Evolutionary conservation across 1,140 invertebrate genomes (phyloP), one percentile per base, ranked within the genome.

Genomic region (Calephelis virginiensis): DNA sequence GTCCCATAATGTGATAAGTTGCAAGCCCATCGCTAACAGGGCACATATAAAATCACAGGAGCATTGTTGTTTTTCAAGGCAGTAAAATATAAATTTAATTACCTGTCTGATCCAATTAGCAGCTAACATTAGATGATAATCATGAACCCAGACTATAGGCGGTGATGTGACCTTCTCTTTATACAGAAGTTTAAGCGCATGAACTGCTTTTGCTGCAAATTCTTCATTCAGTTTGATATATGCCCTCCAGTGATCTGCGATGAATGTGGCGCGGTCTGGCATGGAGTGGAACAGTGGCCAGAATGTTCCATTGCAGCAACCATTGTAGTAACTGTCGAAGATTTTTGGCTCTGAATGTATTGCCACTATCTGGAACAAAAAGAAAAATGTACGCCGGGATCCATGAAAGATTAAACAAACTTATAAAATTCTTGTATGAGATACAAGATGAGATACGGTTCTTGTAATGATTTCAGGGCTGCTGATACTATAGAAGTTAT

Each of bases 281-380:
- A 97, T 97, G 1, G 96, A 97, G 80, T 98, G 97, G 78, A 97
- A 97, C 4, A 98, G 89, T 0, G 97, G 97, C 97, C 97, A 98
- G 79, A 98, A 97, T 0, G 96, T 97, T 6, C 95, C 96, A 82
- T 98, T 98, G 82, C 97, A 98, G 82, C 96, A 97, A 0, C 97
- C 97, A 91, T 98, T 97, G 91, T 98, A 98, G 82, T 97, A 98
- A 37, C 94, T 94, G 77, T 97, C 95, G 75, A 97, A 97, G 65
- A 95, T 89, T 61, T 92, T 92, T 4, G 94, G 92, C 43, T 96
- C 94, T 0, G 96, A 93, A 76, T 94, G 94, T 4, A 98, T 96
- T 1, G 96, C 94, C 0, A 97, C 94, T 46, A 97, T 95, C 95
- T 97, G 86, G 9, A 86, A 88, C 46, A 67, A 66, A 17, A 46